These are phyloP conservation scores for Cinclus mexicanus DNA, from an alignment of 2,113 vertebrate genomes.

Conservation along the genomic window DNA sequence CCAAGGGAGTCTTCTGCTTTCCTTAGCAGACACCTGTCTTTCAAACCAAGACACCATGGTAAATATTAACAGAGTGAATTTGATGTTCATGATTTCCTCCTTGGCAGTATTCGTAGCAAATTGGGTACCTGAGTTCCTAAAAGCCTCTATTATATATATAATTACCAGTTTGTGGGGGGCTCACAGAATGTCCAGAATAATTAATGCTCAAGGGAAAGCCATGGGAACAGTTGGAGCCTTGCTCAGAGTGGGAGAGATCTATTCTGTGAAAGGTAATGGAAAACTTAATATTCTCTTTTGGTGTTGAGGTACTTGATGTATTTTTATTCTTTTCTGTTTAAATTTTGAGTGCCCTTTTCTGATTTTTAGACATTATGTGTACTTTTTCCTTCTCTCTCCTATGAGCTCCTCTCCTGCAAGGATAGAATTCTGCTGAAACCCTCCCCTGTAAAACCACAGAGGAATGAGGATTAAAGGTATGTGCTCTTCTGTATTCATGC, in stretches of 20 bases:
- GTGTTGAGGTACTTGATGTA: conserved; percentile 64
- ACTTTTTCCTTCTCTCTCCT: conserved; percentile 17
- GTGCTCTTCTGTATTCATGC: background rate
- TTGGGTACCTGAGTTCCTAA: background rate
- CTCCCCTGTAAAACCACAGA: background rate
- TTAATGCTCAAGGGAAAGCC: background rate
- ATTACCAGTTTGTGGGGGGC: background rate
- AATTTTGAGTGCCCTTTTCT: conserved; percentile 51
- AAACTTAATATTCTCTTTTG: conserved; percentile 66
- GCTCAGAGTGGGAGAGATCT: conserved; percentile 5
- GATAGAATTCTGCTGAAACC: background rate
- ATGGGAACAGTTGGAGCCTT: conserved; percentile 33
- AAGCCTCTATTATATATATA: background rate
- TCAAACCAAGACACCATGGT: background rate
- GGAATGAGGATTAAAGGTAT: background rate
- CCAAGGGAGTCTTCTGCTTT: no score
- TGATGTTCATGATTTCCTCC: background rate
- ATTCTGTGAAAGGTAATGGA: conserved; percentile 59
- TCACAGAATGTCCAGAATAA: conserved; percentile 1
- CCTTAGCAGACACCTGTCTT: background rate
- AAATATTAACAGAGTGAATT: background rate
- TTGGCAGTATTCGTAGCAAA: background rate
- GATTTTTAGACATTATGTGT: conserved; percentile 32
- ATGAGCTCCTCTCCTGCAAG: background rate
- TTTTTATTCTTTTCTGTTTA: conserved; percentile 71